These are phyloP conservation scores for Ardeotis arabs DNA, from an alignment of 2,113 vertebrate species.

Conservation along the genomic window DNA sequence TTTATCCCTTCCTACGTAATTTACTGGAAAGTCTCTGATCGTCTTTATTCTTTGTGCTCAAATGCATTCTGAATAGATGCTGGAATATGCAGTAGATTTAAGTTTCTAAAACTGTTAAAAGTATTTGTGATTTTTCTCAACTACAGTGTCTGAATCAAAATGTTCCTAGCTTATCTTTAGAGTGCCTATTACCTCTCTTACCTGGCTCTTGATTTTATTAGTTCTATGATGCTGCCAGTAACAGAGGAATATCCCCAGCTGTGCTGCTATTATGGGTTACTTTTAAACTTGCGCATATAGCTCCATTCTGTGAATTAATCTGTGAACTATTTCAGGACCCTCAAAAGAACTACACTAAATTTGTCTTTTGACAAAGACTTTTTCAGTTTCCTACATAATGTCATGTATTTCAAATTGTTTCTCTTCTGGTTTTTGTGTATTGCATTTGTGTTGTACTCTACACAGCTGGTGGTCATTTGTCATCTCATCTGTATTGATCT, in stretches of 20 bases:
- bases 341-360: background rate
- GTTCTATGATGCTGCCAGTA: background rate
- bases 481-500: conserved; percentile 30
- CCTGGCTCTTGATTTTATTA: background rate
- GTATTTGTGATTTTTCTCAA: background rate
- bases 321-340: background rate
- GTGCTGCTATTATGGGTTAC: background rate
- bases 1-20: background rate
- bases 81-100: background rate
- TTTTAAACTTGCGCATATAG: background rate
- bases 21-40: background rate
- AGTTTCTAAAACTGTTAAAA: background rate
- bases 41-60: background rate
- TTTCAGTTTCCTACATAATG: background rate
- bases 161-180: background rate
- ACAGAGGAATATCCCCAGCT: background rate
- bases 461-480: conserved; percentile 37
- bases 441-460: background rate
- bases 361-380: background rate
- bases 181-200: background rate
- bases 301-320: background rate
- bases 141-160: background rate
- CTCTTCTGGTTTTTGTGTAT: background rate
- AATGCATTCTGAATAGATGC: background rate
- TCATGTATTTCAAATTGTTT: conserved; percentile 13